These are phyloP conservation scores for Darevskia nairensis DNA, from an alignment of 2,797 vertebrate genomes.

Conservation along the genomic window DNA sequence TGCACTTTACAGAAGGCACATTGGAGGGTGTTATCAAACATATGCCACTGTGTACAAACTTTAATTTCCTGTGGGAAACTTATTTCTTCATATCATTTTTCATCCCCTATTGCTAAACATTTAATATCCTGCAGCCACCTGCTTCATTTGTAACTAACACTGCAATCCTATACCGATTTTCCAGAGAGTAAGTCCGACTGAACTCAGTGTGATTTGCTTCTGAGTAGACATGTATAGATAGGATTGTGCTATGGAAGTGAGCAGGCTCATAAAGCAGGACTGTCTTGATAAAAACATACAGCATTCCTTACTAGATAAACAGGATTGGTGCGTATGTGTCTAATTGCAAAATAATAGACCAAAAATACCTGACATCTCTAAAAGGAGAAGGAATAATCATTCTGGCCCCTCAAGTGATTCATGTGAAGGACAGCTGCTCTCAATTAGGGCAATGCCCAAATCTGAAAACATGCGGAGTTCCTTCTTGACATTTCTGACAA, in stretches of 20 bases:
- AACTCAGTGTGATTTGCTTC: background rate
- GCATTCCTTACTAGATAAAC: background rate
- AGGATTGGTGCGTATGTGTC: background rate
- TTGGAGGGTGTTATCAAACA: constrained; percentile 39
- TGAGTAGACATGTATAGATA: background rate
- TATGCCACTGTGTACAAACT: constrained; percentile 43
- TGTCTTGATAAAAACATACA: background rate
- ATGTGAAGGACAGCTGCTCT: too few species aligned
- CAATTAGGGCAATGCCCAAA: background rate
- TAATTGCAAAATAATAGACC: background rate
- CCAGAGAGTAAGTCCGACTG: background rate
- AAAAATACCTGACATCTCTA: background rate
- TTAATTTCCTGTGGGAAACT: constrained; percentile 45
- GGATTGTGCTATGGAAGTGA: background rate
- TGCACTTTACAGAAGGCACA: constrained; percentile 24
- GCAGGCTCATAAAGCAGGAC: background rate
- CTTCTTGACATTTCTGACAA: background rate
- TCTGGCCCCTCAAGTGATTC: background rate
- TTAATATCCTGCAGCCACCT: constrained; percentile 42
- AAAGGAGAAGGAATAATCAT: background rate
- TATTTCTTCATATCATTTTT: constrained; percentile 42
- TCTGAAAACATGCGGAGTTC: background rate
- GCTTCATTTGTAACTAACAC: constrained; percentile 15
- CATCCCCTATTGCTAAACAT: constrained; percentile 31
- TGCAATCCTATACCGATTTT: background rate